Percentiles rank a stretch among this genome's conserved stretches.
phyloP scores from a whole-genome alignment of 2,113 vertebrate species.

The Crocuta crocuta region DNA sequence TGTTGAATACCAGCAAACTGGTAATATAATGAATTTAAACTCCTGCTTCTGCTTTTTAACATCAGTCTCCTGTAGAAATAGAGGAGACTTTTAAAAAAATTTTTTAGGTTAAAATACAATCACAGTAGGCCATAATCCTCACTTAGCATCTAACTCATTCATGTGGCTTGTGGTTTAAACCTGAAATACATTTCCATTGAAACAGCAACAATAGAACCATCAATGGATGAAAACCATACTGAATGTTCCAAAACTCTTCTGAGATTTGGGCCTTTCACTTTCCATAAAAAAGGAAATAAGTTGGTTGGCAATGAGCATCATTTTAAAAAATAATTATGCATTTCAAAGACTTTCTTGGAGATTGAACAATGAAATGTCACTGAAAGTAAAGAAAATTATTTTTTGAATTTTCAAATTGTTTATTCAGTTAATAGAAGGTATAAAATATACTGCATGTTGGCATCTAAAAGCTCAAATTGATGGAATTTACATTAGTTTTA shows the following conservation, averaged over 20 bases:
- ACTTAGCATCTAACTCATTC: constrained; percentile 24
- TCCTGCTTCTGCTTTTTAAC: neutral
- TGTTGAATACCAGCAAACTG: neutral
- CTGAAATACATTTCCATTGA: constrained; percentile 55
- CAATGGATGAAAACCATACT: constrained; percentile 35
- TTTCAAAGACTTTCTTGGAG: neutral
- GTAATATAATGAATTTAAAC: neutral
- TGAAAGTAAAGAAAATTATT: neutral
- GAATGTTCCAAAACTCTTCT: neutral
- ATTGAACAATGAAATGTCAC: neutral
- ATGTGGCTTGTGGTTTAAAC: neutral
- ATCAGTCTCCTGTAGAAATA: neutral
- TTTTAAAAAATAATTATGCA: constrained; percentile 29
- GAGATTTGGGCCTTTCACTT: constrained; percentile 48
- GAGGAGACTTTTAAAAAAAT: too few relatives aligned
- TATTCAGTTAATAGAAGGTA: neutral
- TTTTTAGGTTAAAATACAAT: constrained; percentile 5
- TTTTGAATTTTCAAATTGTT: neutral
- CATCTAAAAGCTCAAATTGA: neutral
- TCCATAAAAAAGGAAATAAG: constrained; percentile 18
- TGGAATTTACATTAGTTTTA: constrained; percentile 2
- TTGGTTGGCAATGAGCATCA: neutral
- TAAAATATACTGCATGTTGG: neutral
- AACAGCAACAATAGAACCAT: neutral
- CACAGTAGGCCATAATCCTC: neutral